These are phyloP conservation scores for Phrynocephalus guinanensis DNA, from an alignment of 2,797 vertebrate species.

Conservation along the genomic window DNA sequence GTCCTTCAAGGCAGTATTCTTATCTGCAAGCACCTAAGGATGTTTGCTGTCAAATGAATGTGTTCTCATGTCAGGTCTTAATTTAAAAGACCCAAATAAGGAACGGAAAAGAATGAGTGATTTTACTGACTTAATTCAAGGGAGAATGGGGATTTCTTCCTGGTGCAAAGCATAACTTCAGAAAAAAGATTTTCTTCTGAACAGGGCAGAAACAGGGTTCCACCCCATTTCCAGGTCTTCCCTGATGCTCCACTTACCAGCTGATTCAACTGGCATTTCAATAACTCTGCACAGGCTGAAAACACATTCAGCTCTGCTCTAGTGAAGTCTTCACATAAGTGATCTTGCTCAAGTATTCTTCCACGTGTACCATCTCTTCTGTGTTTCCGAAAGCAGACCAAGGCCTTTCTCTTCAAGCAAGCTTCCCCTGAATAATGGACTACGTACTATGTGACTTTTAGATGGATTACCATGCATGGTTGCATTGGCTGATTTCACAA, in stretches of 20 bases:
- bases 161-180: not conserved
- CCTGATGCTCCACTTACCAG: not conserved
- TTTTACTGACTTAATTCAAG: not conserved
- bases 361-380: too few relatives aligned
- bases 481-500: too few relatives aligned
- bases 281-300: not conserved
- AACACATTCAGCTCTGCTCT: not conserved
- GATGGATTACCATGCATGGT: too few relatives aligned
- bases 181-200: not conserved
- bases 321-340: not conserved
- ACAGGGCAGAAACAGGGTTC: not conserved
- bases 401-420: too few relatives aligned
- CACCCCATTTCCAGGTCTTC: not conserved
- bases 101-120: not conserved
- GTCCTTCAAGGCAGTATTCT: too few relatives aligned
- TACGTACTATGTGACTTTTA: too few relatives aligned
- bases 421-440: too few relatives aligned
- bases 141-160: not conserved
- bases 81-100: not conserved
- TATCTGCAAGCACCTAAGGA: not conserved
- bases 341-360: too few relatives aligned
- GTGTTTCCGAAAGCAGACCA: too few relatives aligned
- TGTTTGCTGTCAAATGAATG: not conserved
- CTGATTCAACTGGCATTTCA: not conserved
- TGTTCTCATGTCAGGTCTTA: constrained; percentile 9